Percentiles rank a stretch among this genome's conserved stretches.
phyloP scores from a whole-genome alignment of 2,888 invertebrate genomes.

The Epistrophe grossulariae region DNA sequence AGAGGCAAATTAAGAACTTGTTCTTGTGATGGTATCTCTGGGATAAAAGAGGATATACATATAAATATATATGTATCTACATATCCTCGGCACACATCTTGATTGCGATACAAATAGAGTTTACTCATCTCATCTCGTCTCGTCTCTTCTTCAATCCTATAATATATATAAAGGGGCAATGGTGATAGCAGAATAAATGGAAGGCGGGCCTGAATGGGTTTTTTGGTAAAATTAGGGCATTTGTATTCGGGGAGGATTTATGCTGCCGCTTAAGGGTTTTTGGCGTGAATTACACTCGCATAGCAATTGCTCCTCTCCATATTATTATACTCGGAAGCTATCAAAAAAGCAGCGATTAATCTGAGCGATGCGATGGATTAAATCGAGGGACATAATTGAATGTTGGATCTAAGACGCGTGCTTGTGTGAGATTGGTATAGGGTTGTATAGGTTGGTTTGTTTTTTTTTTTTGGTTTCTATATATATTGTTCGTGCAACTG shows the following conservation, averaged over 20 bases:
- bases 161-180: neutral
- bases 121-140: conserved; percentile 45
- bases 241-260: conserved; percentile 75
- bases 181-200: neutral
- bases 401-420: conserved; percentile 48
- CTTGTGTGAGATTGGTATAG: conserved; percentile 7
- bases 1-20: conserved; percentile 74
- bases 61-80: conserved; percentile 6
- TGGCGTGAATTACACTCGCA: conserved; percentile 73
- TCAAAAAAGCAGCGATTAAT: conserved; percentile 75
- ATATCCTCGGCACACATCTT: conserved; percentile 55
- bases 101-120: conserved; percentile 74
- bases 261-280: conserved; percentile 74
- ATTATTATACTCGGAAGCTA: conserved; percentile 64
- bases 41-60: conserved; percentile 51
- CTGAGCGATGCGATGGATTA: conserved; percentile 75
- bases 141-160: no score
- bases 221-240: conserved; percentile 68
- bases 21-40: conserved; percentile 67
- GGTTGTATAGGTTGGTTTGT: neutral
- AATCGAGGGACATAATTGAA: conserved; percentile 72
- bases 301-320: conserved; percentile 7
- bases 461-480: neutral
- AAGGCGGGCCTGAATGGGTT: conserved; percentile 36
- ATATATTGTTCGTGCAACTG: conserved; percentile 66